Percentiles rank a stretch among this genome's conserved stretches.
These are phyloP conservation scores for Coranthus polyacanthus DNA, from an alignment of 2,797 vertebrate genomes.

Conservation along the genomic window DNA sequence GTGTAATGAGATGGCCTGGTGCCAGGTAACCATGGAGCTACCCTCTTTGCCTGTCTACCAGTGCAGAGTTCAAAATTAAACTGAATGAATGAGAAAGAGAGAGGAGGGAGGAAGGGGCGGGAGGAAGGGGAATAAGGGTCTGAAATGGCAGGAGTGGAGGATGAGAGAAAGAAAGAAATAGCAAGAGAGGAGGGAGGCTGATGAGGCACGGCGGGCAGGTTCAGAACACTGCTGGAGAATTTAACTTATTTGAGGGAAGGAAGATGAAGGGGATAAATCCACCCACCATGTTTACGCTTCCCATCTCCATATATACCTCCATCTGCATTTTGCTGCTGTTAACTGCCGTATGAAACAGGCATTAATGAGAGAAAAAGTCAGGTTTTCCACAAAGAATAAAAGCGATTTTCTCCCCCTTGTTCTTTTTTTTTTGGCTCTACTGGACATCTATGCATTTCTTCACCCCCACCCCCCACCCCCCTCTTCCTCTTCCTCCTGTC, in stretches of 20 bases:
- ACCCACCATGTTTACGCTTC: conserved; percentile 43
- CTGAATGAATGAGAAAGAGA: conserved; percentile 81
- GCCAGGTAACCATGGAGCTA: conserved; percentile 91
- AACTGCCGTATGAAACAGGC: conserved; percentile 48
- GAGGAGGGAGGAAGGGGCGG: conserved; percentile 54
- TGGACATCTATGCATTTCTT: conserved; percentile 70
- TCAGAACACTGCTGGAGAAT: conserved; percentile 67
- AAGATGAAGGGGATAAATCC: conserved; percentile 54
- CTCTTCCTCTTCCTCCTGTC: conserved; percentile 68
- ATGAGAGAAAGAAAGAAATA: conserved; percentile 69
- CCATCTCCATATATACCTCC: conserved; percentile 22
- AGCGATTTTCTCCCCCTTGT: conserved; percentile 34
- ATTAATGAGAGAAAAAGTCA: conserved; percentile 46
- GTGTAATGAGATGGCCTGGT: conserved; percentile 90
- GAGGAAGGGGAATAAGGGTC: conserved; percentile 68
- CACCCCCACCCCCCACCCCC: conserved; percentile 47
- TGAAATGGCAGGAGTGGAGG: conserved; percentile 77
- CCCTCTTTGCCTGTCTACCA: conserved; percentile 85
- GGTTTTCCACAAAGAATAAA: conserved; percentile 28
- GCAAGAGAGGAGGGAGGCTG: conserved; percentile 71
- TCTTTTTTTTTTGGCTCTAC: conserved; percentile 74
- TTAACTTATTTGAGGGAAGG: conserved; percentile 65
- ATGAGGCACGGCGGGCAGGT: conserved; percentile 68
- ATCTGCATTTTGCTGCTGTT: conserved; percentile 57
- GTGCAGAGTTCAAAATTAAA: conserved; percentile 88